phyloP scores from a whole-genome alignment of 2,888 invertebrate genomes.

The Drepana falcataria region DNA sequence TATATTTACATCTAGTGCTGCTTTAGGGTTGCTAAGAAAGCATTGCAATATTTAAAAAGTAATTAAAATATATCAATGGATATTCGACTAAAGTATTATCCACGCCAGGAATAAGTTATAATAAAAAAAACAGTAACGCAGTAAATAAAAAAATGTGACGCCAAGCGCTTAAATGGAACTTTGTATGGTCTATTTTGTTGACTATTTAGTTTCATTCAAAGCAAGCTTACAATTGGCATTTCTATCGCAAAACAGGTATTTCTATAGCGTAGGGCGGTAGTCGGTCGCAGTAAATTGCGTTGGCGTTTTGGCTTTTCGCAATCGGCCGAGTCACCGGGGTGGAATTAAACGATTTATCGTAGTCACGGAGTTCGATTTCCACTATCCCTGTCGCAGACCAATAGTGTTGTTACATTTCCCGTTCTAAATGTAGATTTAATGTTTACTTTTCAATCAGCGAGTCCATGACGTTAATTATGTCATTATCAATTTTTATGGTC shows the following conservation, averaged over 20 bases:
- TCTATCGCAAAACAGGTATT: conserved; percentile 21
- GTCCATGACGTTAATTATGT: too few species aligned
- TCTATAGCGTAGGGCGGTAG: conserved; percentile 26
- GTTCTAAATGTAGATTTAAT: conserved; percentile 33
- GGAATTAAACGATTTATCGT: conserved; percentile 75
- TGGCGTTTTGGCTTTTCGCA: conserved; percentile 60
- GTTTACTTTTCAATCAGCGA: background rate
- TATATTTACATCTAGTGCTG: too few species aligned
- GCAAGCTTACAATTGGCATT: conserved; percentile 35
- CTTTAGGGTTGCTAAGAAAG: too few species aligned
- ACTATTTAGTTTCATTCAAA: conserved; percentile 38
- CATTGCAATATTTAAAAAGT: too few species aligned
- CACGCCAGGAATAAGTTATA: too few species aligned
- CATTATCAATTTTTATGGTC: too few species aligned
- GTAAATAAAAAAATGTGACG: background rate
- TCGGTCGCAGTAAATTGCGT: conserved; percentile 59
- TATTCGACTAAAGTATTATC: too few species aligned
- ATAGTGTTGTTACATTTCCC: conserved; percentile 46
- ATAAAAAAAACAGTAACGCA: background rate
- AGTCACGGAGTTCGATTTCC: conserved; percentile 60
- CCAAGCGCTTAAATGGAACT: too few species aligned
- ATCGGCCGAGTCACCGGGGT: conserved; percentile 64
- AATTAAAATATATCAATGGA: too few species aligned
- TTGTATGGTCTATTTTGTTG: conserved; percentile 29
- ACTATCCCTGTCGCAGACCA: conserved; percentile 49